phyloP scores from a whole-genome alignment of 2,888 invertebrate species.

The Odontocolon sp. region DNA sequence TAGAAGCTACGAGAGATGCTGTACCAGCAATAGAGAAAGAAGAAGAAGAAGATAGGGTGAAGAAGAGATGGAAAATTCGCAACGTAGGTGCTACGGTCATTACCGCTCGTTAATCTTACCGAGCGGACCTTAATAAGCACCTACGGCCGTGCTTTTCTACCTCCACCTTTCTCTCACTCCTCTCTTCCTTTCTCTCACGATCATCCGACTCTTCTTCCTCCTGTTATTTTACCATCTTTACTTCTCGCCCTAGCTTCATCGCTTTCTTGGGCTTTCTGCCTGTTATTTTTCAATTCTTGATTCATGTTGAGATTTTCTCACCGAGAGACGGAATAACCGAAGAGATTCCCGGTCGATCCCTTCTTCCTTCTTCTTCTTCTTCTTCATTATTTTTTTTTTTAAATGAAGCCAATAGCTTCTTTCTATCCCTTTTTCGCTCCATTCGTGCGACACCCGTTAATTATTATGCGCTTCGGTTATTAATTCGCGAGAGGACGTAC shows the following conservation, averaged over 20 bases:
- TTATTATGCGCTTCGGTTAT: constrained; percentile 76
- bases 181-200: constrained; percentile 30
- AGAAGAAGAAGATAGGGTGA: constrained; percentile 26
- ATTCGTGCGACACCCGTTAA: constrained; percentile 69
- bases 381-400: not conserved
- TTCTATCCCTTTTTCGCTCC: constrained; percentile 34
- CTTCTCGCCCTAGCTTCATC: constrained; percentile 23
- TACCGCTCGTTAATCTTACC: constrained; percentile 73
- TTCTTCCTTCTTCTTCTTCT: too few species aligned
- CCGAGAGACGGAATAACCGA: not conserved
- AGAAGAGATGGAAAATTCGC: constrained; percentile 50
- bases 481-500: constrained; percentile 70
- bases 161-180: constrained; percentile 48
- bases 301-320: not conserved
- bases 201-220: constrained; percentile 36
- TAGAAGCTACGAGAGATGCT: constrained; percentile 7
- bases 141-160: constrained; percentile 62
- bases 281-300: not conserved
- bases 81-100: constrained; percentile 71
- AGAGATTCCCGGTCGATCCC: not conserved
- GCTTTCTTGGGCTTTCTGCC: constrained; percentile 10
- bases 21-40: constrained; percentile 14
- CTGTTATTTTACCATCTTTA: constrained; percentile 18
- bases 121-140: constrained; percentile 72
- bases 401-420: constrained; percentile 14